Evolutionary conservation across 2,888 invertebrate genomes (phyloP).

Genomic region (Slavum lentiscoides): DNA sequence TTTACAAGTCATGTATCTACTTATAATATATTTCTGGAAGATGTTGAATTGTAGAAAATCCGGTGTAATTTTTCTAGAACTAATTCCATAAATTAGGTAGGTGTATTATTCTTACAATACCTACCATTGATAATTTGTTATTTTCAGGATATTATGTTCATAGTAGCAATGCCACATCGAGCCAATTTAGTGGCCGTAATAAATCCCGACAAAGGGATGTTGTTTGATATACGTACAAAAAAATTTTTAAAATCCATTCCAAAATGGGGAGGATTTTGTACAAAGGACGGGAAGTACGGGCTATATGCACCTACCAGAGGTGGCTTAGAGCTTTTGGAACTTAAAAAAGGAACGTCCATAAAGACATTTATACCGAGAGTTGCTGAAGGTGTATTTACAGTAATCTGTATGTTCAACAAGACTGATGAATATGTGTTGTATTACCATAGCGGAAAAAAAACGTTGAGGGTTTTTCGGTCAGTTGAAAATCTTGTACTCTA

Average conservation of each 20-base stretch:
- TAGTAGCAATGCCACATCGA: slow-evolving; percentile 83
- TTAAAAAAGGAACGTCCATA: slow-evolving; percentile 85
- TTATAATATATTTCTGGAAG: too few relatives aligned
- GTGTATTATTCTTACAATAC: neutral
- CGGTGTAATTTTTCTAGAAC: neutral
- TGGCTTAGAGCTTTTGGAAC: slow-evolving; percentile 87
- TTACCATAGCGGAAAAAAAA: slow-evolving; percentile 94
- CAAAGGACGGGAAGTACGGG: slow-evolving; percentile 85
- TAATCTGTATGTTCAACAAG: slow-evolving; percentile 90
- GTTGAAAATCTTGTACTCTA: neutral
- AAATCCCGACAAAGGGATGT: slow-evolving; percentile 85
- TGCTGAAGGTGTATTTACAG: slow-evolving; percentile 96
- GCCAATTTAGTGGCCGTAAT: slow-evolving; percentile 84
- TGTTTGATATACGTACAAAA: slow-evolving; percentile 87
- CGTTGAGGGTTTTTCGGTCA: slow-evolving; percentile 86
- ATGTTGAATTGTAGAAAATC: too few relatives aligned
- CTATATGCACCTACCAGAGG: slow-evolving; percentile 91
- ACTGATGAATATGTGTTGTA: slow-evolving; percentile 94
- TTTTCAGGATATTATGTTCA: slow-evolving; percentile 72
- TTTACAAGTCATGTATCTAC: too few relatives aligned
- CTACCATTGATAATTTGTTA: slow-evolving; percentile 51
- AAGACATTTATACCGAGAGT: slow-evolving; percentile 90
- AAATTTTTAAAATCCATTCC: slow-evolving; percentile 83
- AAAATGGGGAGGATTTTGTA: slow-evolving; percentile 90
- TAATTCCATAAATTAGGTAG: neutral